A percentile compares a stretch with the other conserved stretches of the same genome.
These are phyloP conservation scores for Tringa solitaria DNA, from an alignment of 2,113 vertebrate species.

Conservation along the genomic window DNA sequence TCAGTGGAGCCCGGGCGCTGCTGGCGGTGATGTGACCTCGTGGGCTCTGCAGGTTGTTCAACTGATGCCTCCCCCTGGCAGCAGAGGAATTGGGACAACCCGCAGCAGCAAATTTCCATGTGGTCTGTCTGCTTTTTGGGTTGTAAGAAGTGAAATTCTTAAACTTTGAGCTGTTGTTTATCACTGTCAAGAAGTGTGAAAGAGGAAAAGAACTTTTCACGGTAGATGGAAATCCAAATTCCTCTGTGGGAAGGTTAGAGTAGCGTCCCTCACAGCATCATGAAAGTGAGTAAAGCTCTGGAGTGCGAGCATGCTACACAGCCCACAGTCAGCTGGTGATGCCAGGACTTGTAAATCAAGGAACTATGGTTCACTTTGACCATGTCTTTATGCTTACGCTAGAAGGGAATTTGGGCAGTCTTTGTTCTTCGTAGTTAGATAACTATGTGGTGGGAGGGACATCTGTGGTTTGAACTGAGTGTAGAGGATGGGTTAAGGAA, in stretches of 20 bases:
- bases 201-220: background rate
- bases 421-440: background rate
- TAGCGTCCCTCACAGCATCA: background rate
- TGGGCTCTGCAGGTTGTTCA: background rate
- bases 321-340: background rate
- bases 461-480: background rate
- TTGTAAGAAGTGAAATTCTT: background rate
- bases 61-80: background rate
- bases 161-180: background rate
- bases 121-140: background rate
- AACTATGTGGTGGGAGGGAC: background rate
- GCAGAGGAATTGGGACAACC: background rate
- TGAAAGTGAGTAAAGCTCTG: background rate
- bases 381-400: background rate
- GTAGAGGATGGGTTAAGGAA: background rate
- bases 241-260: background rate
- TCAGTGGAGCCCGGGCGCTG: background rate
- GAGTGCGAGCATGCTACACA: background rate
- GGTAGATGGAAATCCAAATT: background rate
- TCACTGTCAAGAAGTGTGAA: background rate
- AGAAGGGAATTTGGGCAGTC: background rate
- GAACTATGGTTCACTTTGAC: background rate
- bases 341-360: background rate
- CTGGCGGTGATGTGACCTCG: accelerated
- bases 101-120: background rate